phyloP scores from a whole-genome alignment of 1,140 invertebrate genomes.

The Zaprionus camerounensis region DNA sequence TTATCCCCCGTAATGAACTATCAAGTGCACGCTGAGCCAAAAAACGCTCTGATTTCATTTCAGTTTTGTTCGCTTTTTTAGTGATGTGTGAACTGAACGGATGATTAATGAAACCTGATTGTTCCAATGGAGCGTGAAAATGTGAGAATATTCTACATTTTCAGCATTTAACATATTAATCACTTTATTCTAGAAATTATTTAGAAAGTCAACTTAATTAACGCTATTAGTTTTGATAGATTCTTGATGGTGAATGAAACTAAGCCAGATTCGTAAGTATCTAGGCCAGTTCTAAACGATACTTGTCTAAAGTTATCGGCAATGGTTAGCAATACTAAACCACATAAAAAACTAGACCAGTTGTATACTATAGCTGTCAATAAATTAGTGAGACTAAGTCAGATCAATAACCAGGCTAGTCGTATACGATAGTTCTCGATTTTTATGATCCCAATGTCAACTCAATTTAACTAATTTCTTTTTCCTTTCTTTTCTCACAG shows the following conservation, averaged over 20 bases:
- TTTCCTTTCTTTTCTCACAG: too few species aligned
- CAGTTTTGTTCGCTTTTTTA: neutral
- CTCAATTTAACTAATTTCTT: too few species aligned
- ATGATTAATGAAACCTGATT: slow-evolving; percentile 29
- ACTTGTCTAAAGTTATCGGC: neutral
- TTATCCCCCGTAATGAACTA: slow-evolving; percentile 51
- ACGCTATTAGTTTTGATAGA: neutral
- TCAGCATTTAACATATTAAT: neutral
- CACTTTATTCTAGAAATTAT: neutral
- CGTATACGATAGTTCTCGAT: neutral
- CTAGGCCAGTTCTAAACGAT: neutral
- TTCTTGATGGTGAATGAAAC: neutral
- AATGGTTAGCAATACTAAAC: too few species aligned
- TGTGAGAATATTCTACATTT: slow-evolving; percentile 4
- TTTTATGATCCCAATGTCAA: too few species aligned
- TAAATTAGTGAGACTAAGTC: neutral
- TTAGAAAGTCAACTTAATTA: slow-evolving; percentile 7
- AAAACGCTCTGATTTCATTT: slow-evolving; percentile 7
- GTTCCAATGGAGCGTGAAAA: neutral
- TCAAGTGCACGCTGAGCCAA: slow-evolving; percentile 46
- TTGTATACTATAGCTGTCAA: neutral
- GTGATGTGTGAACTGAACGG: slow-evolving; percentile 4
- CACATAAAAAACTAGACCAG: neutral
- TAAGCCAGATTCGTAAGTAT: neutral
- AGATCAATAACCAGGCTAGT: neutral